Conservation (phyloP, 2,888 invertebrate species). For the Oscheius sp. region DNA sequence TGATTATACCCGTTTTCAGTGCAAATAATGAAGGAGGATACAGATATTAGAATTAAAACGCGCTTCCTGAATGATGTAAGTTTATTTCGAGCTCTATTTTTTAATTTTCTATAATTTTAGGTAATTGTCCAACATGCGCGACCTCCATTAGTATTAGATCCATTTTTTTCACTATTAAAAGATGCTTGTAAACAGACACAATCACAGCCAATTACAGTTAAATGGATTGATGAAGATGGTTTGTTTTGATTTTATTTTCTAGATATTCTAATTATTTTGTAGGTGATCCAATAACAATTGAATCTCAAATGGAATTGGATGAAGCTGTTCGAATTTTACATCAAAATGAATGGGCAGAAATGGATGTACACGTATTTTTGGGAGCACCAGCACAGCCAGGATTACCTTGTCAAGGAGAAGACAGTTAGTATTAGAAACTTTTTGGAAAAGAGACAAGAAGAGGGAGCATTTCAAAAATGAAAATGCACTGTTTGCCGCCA, state of each 20-base stretch:
- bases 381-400: slow-evolving; percentile 96
- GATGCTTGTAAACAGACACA: slow-evolving; percentile 67
- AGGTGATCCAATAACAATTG: slow-evolving; percentile 97
- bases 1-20: background rate
- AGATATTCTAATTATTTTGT: slow-evolving; percentile 31
- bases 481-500: too few relatives aligned
- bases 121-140: slow-evolving; percentile 67
- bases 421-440: slow-evolving; percentile 81
- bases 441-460: background rate
- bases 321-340: slow-evolving; percentile 84
- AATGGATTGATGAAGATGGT: slow-evolving; percentile 99
- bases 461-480: too few relatives aligned
- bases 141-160: slow-evolving; percentile 60
- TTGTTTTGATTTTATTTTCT: slow-evolving; percentile 23
- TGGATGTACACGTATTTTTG: slow-evolving; percentile 97
- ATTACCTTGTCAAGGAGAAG: slow-evolving; percentile 96
- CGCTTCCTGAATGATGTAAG: slow-evolving; percentile 64
- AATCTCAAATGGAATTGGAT: slow-evolving; percentile 92
- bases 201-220: slow-evolving; percentile 82
- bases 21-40: slow-evolving; percentile 50
- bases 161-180: slow-evolving; percentile 57
- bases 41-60: slow-evolving; percentile 69
- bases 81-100: background rate
- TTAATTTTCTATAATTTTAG: slow-evolving; percentile 34
- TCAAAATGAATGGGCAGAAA: slow-evolving; percentile 83